Conservation (phyloP, 1,140 invertebrate genomes). For the Tenebrio molitor region DNA sequence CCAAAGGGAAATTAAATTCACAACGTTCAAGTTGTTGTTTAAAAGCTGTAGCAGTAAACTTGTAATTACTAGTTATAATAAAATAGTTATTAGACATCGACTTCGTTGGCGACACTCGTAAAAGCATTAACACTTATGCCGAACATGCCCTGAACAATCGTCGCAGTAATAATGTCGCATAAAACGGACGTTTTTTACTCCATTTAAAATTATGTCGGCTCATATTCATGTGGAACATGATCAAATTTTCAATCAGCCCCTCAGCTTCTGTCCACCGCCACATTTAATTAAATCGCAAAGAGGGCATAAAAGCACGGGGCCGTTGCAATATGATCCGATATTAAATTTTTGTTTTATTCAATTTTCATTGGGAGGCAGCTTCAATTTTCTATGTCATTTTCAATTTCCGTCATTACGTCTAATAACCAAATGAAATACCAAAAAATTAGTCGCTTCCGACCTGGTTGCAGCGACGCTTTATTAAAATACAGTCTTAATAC, state of each 20-base stretch:
- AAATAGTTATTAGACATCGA: slow-evolving; percentile 37
- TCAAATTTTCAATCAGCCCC: neutral
- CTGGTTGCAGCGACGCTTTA: too few relatives aligned
- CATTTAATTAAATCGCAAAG: slow-evolving; percentile 25
- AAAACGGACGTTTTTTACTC: too few relatives aligned
- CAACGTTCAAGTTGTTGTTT: slow-evolving; percentile 8
- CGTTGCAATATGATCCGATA: neutral
- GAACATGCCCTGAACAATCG: slow-evolving; percentile 19
- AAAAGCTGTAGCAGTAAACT: slow-evolving; percentile 22
- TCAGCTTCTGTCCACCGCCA: neutral
- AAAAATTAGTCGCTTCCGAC: too few relatives aligned
- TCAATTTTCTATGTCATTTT: too few relatives aligned
- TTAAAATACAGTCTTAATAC: too few relatives aligned
- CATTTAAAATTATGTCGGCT: neutral
- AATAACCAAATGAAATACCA: too few relatives aligned
- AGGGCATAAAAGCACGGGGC: neutral
- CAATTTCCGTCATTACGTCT: too few relatives aligned
- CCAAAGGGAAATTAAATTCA: slow-evolving; percentile 32
- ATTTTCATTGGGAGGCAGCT: too few relatives aligned
- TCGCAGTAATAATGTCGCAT: neutral
- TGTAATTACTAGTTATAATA: slow-evolving; percentile 36
- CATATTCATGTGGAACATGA: slow-evolving; percentile 5
- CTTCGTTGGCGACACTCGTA: slow-evolving; percentile 16
- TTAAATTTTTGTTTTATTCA: slow-evolving; percentile 3
- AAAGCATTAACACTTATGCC: slow-evolving; percentile 29